Evolutionary conservation across 2,888 invertebrate species (phyloP).

Genomic region (Acleris laterana): DNA sequence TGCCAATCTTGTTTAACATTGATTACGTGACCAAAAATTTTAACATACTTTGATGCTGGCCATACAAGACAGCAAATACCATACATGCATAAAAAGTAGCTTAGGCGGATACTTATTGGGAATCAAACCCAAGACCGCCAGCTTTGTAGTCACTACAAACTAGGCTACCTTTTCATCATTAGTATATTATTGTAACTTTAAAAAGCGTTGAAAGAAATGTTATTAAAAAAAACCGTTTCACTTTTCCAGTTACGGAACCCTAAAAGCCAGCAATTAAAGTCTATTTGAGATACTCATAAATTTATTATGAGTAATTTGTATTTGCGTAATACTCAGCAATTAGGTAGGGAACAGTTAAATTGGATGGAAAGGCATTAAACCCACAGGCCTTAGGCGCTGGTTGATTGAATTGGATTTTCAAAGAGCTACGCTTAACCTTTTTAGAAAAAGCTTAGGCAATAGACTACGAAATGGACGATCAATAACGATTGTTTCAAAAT

Average conservation of each 20-base stretch:
- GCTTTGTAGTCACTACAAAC: neutral
- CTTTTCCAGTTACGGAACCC: too few species aligned
- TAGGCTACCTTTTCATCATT: too few species aligned
- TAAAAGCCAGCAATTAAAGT: slow-evolving; percentile 3
- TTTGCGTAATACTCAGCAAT: slow-evolving; percentile 23
- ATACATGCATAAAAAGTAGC: too few species aligned
- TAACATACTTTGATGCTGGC: too few species aligned
- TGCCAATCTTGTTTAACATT: too few species aligned
- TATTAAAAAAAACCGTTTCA: too few species aligned
- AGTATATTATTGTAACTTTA: too few species aligned
- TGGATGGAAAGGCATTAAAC: slow-evolving; percentile 24
- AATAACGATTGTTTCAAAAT: slow-evolving; percentile 12
- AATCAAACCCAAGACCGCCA: too few species aligned
- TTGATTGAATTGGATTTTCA: slow-evolving; percentile 31
- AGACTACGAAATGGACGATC: slow-evolving; percentile 20
- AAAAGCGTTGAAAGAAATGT: too few species aligned
- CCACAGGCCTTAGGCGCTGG: slow-evolving; percentile 26
- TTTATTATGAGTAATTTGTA: slow-evolving; percentile 31
- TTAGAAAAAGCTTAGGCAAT: slow-evolving; percentile 27
- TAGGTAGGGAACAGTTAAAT: slow-evolving; percentile 17
- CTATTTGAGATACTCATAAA: slow-evolving; percentile 3
- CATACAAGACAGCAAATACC: too few species aligned
- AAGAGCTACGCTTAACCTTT: slow-evolving; percentile 34
- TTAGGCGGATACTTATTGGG: too few species aligned
- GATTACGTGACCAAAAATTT: too few species aligned